Evolutionary conservation across 1,140 invertebrate genomes (phyloP), one percentile per base, ranked within the genome.

Genomic region (Neocloeon triangulifer): DNA sequence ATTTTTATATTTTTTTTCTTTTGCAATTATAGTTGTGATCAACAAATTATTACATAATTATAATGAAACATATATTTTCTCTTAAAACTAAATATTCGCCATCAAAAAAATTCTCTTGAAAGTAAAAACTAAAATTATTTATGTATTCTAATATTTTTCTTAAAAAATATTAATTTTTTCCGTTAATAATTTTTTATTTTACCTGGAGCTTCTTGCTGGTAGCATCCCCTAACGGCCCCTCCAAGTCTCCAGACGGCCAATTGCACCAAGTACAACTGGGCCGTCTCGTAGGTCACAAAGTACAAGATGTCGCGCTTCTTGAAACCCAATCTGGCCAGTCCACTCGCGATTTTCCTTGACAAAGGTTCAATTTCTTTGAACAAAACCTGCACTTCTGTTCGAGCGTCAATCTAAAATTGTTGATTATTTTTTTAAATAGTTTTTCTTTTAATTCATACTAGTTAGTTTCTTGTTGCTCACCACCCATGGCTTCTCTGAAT

Each of bases 331-430:
- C 37, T 35, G 9, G 20, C 15, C 33, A 44, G 35, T 2, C 37
- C 41, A 39, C 34, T 38, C 9, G 31, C 39, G 8, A 38, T 34
- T 30, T 33, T 37, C 10, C 21, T 8, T 2, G 37, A 34, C 18
- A 43, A 17, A 5, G 41, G 37, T 17, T 43, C 43, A 2, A 39
- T 30, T 15, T 42, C 43, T 5, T 19, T 13, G 30, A 43, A 41
- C 8, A 21, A 15, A 2, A 32, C 13, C 5, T 10, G 13, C 8
- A 13, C 25, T 22, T 19, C 20, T 7, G 15, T 5, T 2, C 21
- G 8, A 5, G 20, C 21, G 16, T 32, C 31, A 10, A 22, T 22
- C 31, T 23, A n/a, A n/a, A n/a, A n/a, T n/a, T n/a, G n/a, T n/a
- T n/a, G n/a, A n/a, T n/a, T n/a, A n/a, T n/a, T n/a, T n/a, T n/a